Evolutionary conservation across 2,113 vertebrate genomes (phyloP).

Genomic region (Cichladusa arquata): DNA sequence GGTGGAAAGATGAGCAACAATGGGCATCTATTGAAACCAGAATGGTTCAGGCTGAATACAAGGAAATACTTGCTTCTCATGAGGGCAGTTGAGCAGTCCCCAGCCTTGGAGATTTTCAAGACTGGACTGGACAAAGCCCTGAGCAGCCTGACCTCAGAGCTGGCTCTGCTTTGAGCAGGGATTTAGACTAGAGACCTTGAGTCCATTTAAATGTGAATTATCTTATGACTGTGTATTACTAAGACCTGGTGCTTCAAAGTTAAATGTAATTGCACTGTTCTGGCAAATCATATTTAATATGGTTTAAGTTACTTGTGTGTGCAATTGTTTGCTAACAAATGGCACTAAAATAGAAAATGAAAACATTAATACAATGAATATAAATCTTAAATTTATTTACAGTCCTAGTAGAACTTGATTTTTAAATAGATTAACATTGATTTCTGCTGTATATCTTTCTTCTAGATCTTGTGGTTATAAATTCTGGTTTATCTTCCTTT

Average conservation of each 20-base stretch:
- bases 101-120: background rate
- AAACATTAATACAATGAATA: background rate
- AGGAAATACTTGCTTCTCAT: background rate
- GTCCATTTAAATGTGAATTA: background rate
- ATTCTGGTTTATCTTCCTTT: background rate
- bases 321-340: background rate
- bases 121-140: background rate
- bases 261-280: background rate
- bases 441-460: background rate
- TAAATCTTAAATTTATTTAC: background rate
- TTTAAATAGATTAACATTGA: background rate
- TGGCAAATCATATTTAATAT: background rate
- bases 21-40: background rate
- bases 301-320: background rate
- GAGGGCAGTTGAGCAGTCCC: background rate
- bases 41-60: background rate
- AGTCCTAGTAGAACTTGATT: background rate
- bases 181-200: background rate
- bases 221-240: background rate
- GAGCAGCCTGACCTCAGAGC: background rate
- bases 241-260: background rate
- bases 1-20: background rate
- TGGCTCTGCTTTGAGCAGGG: background rate
- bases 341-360: background rate
- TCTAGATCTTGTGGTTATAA: background rate